Conservation (phyloP, 2,888 invertebrate species). For the Anoncus sp. region DNA sequence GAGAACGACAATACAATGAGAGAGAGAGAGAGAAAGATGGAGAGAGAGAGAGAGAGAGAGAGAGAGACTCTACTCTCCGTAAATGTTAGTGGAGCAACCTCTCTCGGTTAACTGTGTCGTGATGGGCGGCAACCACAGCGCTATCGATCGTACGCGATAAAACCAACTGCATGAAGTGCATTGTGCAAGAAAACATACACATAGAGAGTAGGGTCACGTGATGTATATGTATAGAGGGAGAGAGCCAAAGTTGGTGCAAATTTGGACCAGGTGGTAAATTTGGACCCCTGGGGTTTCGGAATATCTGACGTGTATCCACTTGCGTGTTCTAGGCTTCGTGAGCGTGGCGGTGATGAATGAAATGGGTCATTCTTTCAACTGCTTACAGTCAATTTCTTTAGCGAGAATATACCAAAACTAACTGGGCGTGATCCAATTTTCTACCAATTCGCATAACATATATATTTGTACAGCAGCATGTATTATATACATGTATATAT, state of each 20-base stretch:
- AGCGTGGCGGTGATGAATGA: background rate
- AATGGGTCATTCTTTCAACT: too few relatives aligned
- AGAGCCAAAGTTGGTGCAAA: too few relatives aligned
- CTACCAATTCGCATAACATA: background rate
- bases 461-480: background rate
- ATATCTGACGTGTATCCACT: background rate
- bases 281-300: background rate
- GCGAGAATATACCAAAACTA: background rate
- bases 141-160: slow-evolving; percentile 65
- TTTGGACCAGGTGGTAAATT: slow-evolving; percentile 5
- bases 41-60: too few relatives aligned
- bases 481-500: background rate
- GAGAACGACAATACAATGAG: slow-evolving; percentile 18
- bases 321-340: background rate
- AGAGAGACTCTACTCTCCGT: slow-evolving; percentile 52
- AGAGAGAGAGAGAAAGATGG: slow-evolving; percentile 31
- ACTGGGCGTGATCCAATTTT: background rate
- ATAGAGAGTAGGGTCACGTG: slow-evolving; percentile 7
- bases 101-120: slow-evolving; percentile 65
- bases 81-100: slow-evolving; percentile 72
- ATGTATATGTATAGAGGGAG: slow-evolving; percentile 1
- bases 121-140: slow-evolving; percentile 68
- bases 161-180: slow-evolving; percentile 59
- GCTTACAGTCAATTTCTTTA: background rate
- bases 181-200: slow-evolving; percentile 57